Evolutionary conservation across 2,797 vertebrate species (phyloP).

Genomic region (Hapalemur alaotrensis): DNA sequence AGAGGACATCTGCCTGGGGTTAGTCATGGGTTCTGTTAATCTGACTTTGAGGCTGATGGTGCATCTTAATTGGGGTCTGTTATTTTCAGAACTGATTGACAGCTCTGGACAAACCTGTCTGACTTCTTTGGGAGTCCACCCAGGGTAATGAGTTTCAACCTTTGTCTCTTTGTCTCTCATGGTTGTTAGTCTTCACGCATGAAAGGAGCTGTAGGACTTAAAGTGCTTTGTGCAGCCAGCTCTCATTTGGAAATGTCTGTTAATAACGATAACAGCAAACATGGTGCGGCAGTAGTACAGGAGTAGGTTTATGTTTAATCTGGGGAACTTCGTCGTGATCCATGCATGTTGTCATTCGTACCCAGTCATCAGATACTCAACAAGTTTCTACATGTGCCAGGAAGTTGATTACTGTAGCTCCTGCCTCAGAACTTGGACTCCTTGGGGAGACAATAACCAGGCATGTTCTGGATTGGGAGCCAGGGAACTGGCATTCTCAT

Average conservation of each 20-base stretch:
- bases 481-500: neutral
- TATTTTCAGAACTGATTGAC: neutral
- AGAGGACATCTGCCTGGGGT: neutral
- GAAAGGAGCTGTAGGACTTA: neutral
- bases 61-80: neutral
- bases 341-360: neutral
- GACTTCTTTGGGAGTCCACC: neutral
- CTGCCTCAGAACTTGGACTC: neutral
- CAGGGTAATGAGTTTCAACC: neutral
- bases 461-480: neutral
- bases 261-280: fast-evolving
- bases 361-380: neutral
- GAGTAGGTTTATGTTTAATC: neutral
- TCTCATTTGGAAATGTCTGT: neutral
- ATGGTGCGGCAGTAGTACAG: neutral
- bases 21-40: neutral
- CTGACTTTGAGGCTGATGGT: neutral
- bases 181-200: neutral
- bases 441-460: neutral
- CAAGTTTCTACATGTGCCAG: neutral
- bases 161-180: neutral
- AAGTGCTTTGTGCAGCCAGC: neutral
- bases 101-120: conserved; percentile 39
- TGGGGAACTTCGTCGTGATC: neutral
- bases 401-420: neutral